Conservation (phyloP, 2,888 invertebrate genomes). For the Drosophila nigricruria region DNA sequence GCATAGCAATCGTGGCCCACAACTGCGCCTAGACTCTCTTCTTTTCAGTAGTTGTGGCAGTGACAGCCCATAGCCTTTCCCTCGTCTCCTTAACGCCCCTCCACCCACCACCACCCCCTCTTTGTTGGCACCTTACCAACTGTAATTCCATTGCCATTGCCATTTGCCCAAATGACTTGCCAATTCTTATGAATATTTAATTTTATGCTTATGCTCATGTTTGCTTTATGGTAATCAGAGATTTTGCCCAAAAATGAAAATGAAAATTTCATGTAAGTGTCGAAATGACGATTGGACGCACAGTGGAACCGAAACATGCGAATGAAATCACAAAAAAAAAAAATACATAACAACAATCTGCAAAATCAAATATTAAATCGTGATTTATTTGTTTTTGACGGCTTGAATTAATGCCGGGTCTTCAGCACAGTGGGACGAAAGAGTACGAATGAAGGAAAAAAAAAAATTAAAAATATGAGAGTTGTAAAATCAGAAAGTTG, state of each 20-base stretch:
- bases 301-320: constrained; percentile 21
- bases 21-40: constrained; percentile 22
- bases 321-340: background rate
- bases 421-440: background rate
- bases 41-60: constrained; percentile 15
- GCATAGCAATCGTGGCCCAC: constrained; percentile 38
- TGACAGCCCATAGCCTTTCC: background rate
- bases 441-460: too few species aligned
- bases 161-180: constrained; percentile 63
- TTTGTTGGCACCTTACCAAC: background rate
- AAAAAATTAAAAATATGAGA: background rate
- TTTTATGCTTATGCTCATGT: constrained; percentile 77
- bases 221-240: constrained; percentile 78
- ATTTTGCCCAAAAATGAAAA: constrained; percentile 66
- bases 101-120: background rate
- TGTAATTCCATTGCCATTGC: constrained; percentile 44
- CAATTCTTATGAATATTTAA: constrained; percentile 77
- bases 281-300: constrained; percentile 20
- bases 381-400: background rate
- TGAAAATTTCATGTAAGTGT: constrained; percentile 52
- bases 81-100: background rate
- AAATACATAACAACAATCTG: too few species aligned
- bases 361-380: background rate
- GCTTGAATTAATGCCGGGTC: background rate
- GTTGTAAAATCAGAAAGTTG: background rate